These are phyloP conservation scores for Polydrusus cervinus DNA, from an alignment of 2,888 invertebrate genomes.

Conservation along the genomic window DNA sequence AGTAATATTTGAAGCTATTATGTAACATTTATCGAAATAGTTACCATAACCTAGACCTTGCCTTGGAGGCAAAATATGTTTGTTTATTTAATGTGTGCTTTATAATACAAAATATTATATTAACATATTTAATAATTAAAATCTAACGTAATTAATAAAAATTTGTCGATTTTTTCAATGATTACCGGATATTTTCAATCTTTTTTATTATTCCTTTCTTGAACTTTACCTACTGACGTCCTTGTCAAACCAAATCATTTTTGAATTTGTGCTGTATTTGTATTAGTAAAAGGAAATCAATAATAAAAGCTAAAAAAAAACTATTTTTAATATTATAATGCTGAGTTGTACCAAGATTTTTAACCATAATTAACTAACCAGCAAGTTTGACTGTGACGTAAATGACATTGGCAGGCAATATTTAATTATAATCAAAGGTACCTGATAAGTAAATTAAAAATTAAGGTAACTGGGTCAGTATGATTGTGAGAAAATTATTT, in stretches of 20 bases:
- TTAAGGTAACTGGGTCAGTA: too few relatives aligned
- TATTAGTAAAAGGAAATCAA: background rate
- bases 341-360: too few relatives aligned
- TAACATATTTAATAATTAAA: background rate
- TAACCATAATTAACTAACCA: too few relatives aligned
- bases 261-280: background rate
- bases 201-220: background rate
- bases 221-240: background rate
- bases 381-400: too few relatives aligned
- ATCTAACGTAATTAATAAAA: background rate
- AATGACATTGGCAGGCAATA: too few relatives aligned
- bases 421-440: too few relatives aligned
- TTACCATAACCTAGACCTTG: constrained; percentile 1
- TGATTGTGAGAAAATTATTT: too few relatives aligned
- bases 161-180: background rate
- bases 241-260: background rate
- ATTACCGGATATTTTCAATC: background rate
- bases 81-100: background rate
- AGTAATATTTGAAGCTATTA: background rate
- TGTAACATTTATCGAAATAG: background rate
- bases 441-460: too few relatives aligned
- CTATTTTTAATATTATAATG: too few relatives aligned
- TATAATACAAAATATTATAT: background rate
- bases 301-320: background rate
- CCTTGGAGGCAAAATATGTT: constrained; percentile 2